Percentiles rank a stretch among this genome's conserved stretches.
Evolutionary conservation across 2,797 vertebrate species (phyloP).

Genomic region (Coregonus suidteri): DNA sequence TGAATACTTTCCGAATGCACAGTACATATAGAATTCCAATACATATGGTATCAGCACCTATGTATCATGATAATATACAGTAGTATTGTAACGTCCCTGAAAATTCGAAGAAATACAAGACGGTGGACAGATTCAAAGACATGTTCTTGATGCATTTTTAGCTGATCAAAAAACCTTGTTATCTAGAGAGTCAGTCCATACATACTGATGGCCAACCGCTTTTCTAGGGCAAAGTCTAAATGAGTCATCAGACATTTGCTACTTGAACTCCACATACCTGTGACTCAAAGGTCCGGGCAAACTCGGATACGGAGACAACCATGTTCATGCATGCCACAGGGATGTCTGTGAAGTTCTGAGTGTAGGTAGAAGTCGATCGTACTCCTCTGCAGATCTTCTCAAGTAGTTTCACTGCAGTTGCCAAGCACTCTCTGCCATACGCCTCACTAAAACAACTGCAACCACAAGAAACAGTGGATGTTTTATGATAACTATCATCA

Average conservation of each 20-base stretch:
- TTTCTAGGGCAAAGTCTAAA: neutral
- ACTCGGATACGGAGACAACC: slow-evolving; percentile 64
- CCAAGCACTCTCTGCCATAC: slow-evolving; percentile 64
- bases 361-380: neutral
- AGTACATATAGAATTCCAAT: neutral
- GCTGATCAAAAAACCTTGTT: too few relatives aligned
- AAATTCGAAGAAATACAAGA: too few relatives aligned
- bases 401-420: slow-evolving; percentile 72
- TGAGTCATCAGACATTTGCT: neutral
- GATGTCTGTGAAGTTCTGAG: rapidly evolving
- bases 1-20: too few relatives aligned
- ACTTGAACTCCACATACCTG: slow-evolving; percentile 52
- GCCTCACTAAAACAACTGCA: slow-evolving; percentile 51
- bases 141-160: too few relatives aligned
- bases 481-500: neutral
- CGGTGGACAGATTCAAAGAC: too few relatives aligned
- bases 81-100: too few relatives aligned
- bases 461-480: neutral
- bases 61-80: neutral
- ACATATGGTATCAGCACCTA: neutral
- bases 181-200: too few relatives aligned
- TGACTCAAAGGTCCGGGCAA: slow-evolving; percentile 28
- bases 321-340: slow-evolving; percentile 71
- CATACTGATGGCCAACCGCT: neutral
- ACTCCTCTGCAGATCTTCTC: slow-evolving; percentile 66